Evolutionary conservation across 2,113 vertebrate species (phyloP), one percentile per base, ranked within the genome.

Genomic region (Gallinago paraguaiae): DNA sequence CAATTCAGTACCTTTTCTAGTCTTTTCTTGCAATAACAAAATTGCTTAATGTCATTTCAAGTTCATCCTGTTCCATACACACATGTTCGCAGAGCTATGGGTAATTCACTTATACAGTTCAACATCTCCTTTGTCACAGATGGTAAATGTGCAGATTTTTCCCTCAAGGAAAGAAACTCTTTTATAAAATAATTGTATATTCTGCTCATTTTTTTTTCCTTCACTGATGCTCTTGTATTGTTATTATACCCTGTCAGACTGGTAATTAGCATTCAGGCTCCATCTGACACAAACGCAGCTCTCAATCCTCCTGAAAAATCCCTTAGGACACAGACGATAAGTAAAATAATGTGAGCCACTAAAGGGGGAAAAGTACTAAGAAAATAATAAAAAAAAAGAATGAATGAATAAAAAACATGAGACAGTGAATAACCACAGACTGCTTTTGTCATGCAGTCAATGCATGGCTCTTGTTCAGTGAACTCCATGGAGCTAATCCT

Each of bases 161-260:
- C 94, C 96, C 95, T 93, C 86, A 96, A 97, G 97, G 95, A 96
- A 96, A 95, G 80, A 97, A 98, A 96, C 43, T 71, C 85, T 97
- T 98, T 97, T 96, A 97, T 96, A 96, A 98, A 97, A 97, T 96
- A 97, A 98, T 96, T 97, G 97, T 90, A 97, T 95, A 97, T 97
- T 98, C 95, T 96, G 68, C 82, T 97, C 69, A 53, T 95, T 96
- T 97, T 93, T 93, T 88, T 93, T 92, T 46, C 82, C 89, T 95
- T 97, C 81, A 57, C 56, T 96, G 88, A 97, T 97, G 92, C 87
- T 93, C 96, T 96, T 97, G 71, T 97, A 78, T 94, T 95, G 90
- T 96, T 97, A 97, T 97, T 97, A 96, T 86, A 97, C 51, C 88
- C 87, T 97, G 95, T 97, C 96, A 97, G 84, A 70, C 94, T 96